A percentile compares a stretch with the other conserved stretches of the same genome.
Evolutionary conservation across 2,797 vertebrate species (phyloP).

Genomic region (Numenius phaeopus): DNA sequence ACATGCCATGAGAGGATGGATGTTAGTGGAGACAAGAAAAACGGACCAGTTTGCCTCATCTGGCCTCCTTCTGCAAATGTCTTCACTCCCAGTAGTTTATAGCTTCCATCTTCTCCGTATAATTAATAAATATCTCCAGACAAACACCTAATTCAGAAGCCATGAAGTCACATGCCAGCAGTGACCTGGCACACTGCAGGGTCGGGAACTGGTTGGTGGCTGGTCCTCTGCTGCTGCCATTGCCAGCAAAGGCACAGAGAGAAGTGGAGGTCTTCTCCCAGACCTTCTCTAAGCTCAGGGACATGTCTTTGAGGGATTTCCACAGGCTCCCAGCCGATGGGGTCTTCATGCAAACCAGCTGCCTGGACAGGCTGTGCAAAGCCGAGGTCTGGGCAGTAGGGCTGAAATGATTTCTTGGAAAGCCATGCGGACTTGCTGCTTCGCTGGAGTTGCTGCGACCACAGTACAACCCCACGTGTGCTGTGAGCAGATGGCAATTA

Average conservation of each 20-base stretch:
- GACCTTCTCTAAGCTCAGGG: background rate
- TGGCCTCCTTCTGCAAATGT: background rate
- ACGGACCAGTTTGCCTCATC: background rate
- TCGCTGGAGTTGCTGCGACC: background rate
- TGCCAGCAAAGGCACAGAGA: fast-evolving
- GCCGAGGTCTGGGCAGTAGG: background rate
- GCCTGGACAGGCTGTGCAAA: background rate
- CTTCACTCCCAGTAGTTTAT: background rate
- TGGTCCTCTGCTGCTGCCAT: background rate
- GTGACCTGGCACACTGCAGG: fast-evolving
- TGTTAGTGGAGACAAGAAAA: background rate
- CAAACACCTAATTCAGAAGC: background rate
- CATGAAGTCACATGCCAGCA: background rate
- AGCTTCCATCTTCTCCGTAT: background rate
- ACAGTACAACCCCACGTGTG: background rate
- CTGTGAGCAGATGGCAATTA: background rate
- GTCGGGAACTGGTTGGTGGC: fast-evolving
- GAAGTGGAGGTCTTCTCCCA: background rate
- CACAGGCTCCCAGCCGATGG: background rate
- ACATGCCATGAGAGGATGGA: fast-evolving
- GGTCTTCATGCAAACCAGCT: background rate
- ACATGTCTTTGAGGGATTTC: background rate
- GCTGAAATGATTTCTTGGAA: slow-evolving; percentile 2
- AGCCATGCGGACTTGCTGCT: background rate
- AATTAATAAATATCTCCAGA: background rate